Evolutionary conservation across 2,888 invertebrate species (phyloP).

Genomic region (Gryllus longicercus): DNA sequence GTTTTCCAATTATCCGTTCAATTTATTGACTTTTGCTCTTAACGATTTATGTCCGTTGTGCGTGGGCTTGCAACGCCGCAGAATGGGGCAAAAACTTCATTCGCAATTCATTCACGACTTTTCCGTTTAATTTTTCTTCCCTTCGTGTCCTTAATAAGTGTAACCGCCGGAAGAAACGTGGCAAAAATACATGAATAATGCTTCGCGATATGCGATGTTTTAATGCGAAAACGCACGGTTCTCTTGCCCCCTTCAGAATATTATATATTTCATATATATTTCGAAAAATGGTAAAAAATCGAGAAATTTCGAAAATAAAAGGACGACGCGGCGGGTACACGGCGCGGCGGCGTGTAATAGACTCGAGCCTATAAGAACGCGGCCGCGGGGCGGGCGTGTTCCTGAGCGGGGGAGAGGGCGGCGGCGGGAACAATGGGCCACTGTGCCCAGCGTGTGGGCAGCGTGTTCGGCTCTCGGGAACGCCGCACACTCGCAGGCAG

Average conservation of each 20-base stretch:
- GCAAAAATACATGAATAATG: not conserved
- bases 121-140: not conserved
- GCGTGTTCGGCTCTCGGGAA: not conserved
- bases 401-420: not conserved
- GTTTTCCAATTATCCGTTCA: not conserved
- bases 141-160: not conserved
- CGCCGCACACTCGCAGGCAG: not conserved
- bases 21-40: not conserved
- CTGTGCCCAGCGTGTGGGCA: not conserved
- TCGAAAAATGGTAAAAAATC: too few species aligned
- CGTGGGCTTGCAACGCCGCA: not conserved
- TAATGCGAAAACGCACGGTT: not conserved
- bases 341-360: not conserved
- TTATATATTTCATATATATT: not conserved
- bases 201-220: not conserved
- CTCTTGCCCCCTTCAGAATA: not conserved
- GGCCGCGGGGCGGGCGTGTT: not conserved
- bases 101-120: not conserved
- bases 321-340: not conserved
- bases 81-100: not conserved
- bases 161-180: not conserved
- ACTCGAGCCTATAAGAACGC: not conserved
- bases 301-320: not conserved
- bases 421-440: not conserved
- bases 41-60: not conserved